Percentiles rank a stretch among this genome's conserved stretches.
phyloP scores from a whole-genome alignment of 2,797 vertebrate species.

The Spondyliosoma cantharus region DNA sequence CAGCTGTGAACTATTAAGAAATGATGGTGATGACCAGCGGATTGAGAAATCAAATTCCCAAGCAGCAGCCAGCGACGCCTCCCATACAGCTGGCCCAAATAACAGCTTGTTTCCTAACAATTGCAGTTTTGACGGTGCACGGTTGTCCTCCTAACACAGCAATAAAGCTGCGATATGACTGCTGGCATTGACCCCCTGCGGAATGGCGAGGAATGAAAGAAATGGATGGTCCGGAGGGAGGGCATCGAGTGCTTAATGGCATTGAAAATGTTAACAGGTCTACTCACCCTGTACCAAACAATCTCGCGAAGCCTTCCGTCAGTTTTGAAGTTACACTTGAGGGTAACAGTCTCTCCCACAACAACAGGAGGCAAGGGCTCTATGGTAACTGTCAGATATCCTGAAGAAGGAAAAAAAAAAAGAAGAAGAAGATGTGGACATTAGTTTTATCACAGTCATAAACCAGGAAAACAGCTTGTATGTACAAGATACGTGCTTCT shows the following conservation, averaged over 20 bases:
- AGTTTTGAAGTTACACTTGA: conserved; percentile 99
- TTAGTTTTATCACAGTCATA: conserved; percentile 7
- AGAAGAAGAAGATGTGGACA: background rate
- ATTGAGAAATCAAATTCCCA: conserved; percentile 75
- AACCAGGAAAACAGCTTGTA: background rate
- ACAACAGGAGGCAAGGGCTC: conserved; percentile 97
- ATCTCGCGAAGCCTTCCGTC: conserved; percentile 98
- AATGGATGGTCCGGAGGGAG: conserved; percentile 12
- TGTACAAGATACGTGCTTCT: background rate
- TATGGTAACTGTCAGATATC: conserved; percentile 97
- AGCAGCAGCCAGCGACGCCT: conserved; percentile 57
- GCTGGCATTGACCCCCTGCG: conserved; percentile 28
- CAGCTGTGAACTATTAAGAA: conserved; percentile 84
- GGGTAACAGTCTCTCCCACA: conserved; percentile 95
- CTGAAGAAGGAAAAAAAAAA: conserved; percentile 73
- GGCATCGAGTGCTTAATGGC: conserved; percentile 23
- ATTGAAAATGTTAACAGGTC: conserved; percentile 27
- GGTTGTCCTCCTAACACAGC: conserved; percentile 26
- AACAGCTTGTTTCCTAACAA: conserved; percentile 53
- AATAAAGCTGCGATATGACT: conserved; percentile 34
- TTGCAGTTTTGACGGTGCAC: conserved; percentile 37
- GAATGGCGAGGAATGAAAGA: conserved; percentile 25
- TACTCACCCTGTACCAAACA: conserved; percentile 98
- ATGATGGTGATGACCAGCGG: conserved; percentile 73
- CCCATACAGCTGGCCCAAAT: conserved; percentile 68